These are phyloP conservation scores for Myotis yumanensis DNA, from an alignment of 2,113 vertebrate genomes.

Conservation along the genomic window DNA sequence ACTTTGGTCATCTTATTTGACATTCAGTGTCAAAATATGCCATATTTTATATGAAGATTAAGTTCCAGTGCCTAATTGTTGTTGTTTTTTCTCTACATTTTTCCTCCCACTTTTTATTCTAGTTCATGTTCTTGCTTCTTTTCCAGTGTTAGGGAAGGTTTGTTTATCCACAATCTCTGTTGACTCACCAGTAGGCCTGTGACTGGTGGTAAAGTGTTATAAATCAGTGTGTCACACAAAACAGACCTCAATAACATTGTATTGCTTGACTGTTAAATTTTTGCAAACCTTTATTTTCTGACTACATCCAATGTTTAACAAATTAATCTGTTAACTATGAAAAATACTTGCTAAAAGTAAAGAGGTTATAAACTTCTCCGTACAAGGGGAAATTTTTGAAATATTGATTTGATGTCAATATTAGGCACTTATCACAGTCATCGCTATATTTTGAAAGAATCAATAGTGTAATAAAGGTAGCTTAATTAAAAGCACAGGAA, in stretches of 20 bases:
- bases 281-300: background rate
- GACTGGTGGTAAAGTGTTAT: background rate
- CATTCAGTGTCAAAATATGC: background rate
- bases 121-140: background rate
- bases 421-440: constrained; percentile 27
- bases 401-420: background rate
- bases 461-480: constrained; percentile 28
- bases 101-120: background rate
- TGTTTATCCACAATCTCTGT: background rate
- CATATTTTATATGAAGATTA: background rate
- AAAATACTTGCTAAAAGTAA: constrained; percentile 26
- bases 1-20: background rate
- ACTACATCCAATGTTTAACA: constrained; percentile 20
- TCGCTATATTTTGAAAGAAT: constrained; percentile 41
- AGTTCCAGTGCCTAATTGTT: background rate
- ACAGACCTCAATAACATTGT: background rate
- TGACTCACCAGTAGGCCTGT: background rate
- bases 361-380: background rate
- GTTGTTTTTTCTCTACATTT: background rate
- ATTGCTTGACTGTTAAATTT: background rate
- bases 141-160: background rate
- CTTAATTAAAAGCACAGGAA: constrained; percentile 56
- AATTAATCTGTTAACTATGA: background rate
- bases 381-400: background rate
- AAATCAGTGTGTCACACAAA: background rate